A percentile compares a stretch with the other conserved stretches of the same genome.
These are phyloP conservation scores for Sitta europaea DNA, from an alignment of 2,113 vertebrate genomes.

Conservation along the genomic window DNA sequence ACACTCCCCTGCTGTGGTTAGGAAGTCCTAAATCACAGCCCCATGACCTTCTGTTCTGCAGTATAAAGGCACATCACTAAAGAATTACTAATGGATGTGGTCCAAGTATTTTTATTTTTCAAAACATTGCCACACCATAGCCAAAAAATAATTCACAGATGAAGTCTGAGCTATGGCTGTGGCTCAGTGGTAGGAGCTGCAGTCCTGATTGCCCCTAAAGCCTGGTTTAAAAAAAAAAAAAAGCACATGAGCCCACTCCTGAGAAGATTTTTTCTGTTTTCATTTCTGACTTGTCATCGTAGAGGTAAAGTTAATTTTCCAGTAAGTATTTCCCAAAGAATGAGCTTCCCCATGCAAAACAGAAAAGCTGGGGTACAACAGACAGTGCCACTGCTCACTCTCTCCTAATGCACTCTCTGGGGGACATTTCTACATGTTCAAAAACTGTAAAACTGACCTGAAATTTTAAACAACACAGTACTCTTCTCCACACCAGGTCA, in stretches of 20 bases:
- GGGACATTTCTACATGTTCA: too few relatives aligned
- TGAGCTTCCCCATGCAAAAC: not conserved
- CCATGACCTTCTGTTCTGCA: not conserved
- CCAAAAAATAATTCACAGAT: not conserved
- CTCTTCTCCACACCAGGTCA: not conserved
- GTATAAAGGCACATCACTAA: not conserved
- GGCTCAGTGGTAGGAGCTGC: not conserved
- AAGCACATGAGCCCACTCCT: too few relatives aligned
- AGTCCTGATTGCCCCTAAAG: not conserved
- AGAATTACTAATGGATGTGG: not conserved
- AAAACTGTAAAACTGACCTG: not conserved
- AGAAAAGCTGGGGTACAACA: not conserved
- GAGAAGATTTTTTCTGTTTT: not conserved
- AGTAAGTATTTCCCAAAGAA: not conserved
- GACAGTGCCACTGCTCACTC: not conserved
- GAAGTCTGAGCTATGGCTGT: not conserved
- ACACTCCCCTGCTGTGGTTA: not conserved
- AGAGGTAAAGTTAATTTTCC: not conserved
- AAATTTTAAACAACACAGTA: not conserved
- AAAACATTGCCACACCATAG: not conserved
- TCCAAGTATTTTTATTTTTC: not conserved
- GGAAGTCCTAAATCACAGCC: not conserved
- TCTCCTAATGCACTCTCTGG: not conserved
- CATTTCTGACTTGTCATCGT: not conserved
- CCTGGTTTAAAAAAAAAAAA: too few relatives aligned